Evolutionary conservation across 2,113 vertebrate genomes (phyloP).

Genomic region (Cervus canadensis): DNA sequence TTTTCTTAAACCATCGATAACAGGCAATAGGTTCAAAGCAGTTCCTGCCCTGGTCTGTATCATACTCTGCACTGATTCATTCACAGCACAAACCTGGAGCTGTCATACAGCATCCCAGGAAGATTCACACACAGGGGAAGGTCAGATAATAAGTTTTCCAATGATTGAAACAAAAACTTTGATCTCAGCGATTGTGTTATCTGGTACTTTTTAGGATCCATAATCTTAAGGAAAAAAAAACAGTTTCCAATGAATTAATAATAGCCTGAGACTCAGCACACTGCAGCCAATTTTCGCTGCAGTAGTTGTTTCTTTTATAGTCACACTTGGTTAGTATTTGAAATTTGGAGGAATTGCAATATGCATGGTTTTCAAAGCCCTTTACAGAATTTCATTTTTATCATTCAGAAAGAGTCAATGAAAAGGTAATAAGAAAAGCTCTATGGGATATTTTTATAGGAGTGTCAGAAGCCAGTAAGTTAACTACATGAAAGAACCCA

Average conservation of each 20-base stretch:
- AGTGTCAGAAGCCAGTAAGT: slow-evolving; percentile 60
- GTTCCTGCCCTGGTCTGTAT: neutral
- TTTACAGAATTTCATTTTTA: slow-evolving; percentile 65
- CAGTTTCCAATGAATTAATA: slow-evolving; percentile 64
- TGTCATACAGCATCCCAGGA: neutral
- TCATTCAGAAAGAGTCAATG: slow-evolving; percentile 48
- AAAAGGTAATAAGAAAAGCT: slow-evolving; percentile 68
- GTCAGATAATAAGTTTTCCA: slow-evolving; percentile 4
- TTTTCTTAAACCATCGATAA: neutral
- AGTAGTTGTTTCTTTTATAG: slow-evolving; percentile 37
- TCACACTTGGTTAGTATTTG: slow-evolving; percentile 68
- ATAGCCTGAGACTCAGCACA: slow-evolving; percentile 31
- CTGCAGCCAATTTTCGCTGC: slow-evolving; percentile 41
- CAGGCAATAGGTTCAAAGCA: neutral
- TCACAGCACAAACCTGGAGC: neutral
- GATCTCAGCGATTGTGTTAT: slow-evolving; percentile 53
- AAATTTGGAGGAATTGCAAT: slow-evolving; percentile 66
- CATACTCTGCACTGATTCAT: neutral
- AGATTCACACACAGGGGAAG: neutral
- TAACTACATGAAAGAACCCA: slow-evolving; percentile 63
- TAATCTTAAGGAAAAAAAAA: slow-evolving; percentile 41
- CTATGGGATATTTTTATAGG: slow-evolving; percentile 59
- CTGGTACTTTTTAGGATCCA: slow-evolving; percentile 26
- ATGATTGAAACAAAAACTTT: slow-evolving; percentile 55
- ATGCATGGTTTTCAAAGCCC: slow-evolving; percentile 61